Evolutionary conservation across 2,888 invertebrate genomes (phyloP), one percentile per base, ranked within the genome.

Genomic region (Coelopa pilipes): DNA sequence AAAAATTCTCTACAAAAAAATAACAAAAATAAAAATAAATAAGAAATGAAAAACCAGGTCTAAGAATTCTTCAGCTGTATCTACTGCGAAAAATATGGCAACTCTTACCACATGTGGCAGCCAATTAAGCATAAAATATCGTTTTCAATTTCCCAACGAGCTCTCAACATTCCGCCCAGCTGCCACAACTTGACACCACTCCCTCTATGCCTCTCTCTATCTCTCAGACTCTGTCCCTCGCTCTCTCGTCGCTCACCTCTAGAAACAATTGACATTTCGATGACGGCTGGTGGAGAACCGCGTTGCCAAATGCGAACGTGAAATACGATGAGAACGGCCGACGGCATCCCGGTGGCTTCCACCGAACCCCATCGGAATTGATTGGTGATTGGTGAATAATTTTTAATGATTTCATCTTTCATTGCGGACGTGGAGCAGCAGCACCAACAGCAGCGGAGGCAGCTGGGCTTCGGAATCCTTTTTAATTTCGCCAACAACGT

Each of bases 381-480:
- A 4, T 34, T 34, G 4, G 34, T 2, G 34, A 34, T 4, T 34
- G 34, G 34, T 34, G 34, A 69, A 76, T 75, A 73, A 70, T 49
- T 80, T 82, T 78, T 82, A 84, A 84, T 83, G 84, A 84, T 85
- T 84, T 82, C 85, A 84, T 85, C 85, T 85, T 79, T 81, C 79
- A 83, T 83, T 60, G n/a, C 81, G 83, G 82, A 59, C n/a, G 65
- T 21, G 63, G 49, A 59, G 68, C 57, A 57, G 15, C 21, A 24
- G 70, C 65, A 46, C 62, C 60, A 63, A 34, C 47, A 19, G 57
- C 19, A 60, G 59, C 74, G 74, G 79, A 80, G 81, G 79, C 78
- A 72, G 80, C 71, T 65, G 71, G 13, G 50, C 68, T 19, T 47
- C 19, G 11, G 72, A 15, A 60, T 74, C 71, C 67, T 76, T 75